Evolutionary conservation across 1,140 invertebrate genomes (phyloP).

Genomic region (Papilio helenus): DNA sequence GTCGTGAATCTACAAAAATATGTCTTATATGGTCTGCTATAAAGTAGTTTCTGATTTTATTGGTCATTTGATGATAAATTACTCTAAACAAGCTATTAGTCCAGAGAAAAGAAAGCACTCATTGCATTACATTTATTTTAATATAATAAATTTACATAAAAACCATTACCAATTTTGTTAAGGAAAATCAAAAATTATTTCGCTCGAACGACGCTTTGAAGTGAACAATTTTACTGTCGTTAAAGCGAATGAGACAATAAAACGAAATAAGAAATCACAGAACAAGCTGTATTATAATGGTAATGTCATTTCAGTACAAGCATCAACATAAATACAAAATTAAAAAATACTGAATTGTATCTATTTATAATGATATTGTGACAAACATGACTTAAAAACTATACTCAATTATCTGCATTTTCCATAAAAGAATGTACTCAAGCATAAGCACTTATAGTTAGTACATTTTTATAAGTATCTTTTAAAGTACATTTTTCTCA

Average conservation of each 20-base stretch:
- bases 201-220: neutral
- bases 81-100: neutral
- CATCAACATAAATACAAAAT: neutral
- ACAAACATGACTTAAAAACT: too few relatives aligned
- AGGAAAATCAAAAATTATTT: neutral
- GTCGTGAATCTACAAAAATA: neutral
- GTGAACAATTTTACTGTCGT: neutral
- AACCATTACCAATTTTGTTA: too few relatives aligned
- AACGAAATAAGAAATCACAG: neutral
- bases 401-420: too few relatives aligned
- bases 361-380: too few relatives aligned
- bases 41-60: neutral
- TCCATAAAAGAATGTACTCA: too few relatives aligned
- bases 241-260: neutral
- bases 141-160: too few relatives aligned
- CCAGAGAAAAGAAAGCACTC: too few relatives aligned
- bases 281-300: neutral
- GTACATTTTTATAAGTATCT: neutral
- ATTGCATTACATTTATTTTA: too few relatives aligned
- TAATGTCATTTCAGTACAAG: neutral
- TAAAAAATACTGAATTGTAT: neutral
- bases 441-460: too few relatives aligned
- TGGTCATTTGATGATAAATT: neutral
- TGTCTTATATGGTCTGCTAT: neutral
- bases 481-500: neutral